These are phyloP conservation scores for Metalampra italica DNA, from an alignment of 2,888 invertebrate genomes.

Conservation along the genomic window DNA sequence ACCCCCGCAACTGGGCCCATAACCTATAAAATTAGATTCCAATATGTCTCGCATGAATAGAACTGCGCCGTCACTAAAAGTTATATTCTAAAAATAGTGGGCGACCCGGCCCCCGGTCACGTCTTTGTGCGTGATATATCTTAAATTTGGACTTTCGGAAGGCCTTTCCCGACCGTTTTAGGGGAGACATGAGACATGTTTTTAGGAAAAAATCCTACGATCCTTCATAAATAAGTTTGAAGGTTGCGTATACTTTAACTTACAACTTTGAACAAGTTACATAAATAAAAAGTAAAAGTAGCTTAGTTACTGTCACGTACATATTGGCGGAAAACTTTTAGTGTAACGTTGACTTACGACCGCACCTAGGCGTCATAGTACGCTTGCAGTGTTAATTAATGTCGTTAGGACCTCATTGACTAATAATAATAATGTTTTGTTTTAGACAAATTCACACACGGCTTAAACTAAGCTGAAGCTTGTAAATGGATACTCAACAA, in stretches of 20 bases:
- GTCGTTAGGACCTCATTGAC: no score
- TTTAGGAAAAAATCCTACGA: neutral
- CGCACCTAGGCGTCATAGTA: no score
- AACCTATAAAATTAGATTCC: slow-evolving; percentile 1
- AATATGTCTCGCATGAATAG: slow-evolving; percentile 4
- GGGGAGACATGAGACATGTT: neutral
- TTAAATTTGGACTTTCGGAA: neutral
- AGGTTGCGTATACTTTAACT: neutral
- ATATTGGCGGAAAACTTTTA: no score
- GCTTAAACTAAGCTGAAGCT: no score
- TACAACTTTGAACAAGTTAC: neutral
- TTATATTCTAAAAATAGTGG: slow-evolving; percentile 1
- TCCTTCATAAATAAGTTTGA: neutral
- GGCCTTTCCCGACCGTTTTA: neutral
- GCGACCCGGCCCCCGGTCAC: slow-evolving; percentile 1
- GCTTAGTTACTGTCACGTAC: no score
- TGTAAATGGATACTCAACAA: no score
- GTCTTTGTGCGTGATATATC: neutral
- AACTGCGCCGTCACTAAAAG: neutral
- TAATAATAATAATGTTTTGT: no score
- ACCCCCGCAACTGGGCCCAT: no score
- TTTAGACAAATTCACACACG: no score
- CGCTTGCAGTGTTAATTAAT: no score
- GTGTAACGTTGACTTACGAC: no score
- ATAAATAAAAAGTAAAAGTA: no score